Base-by-base conservation (phyloP, 53 echinoderm and acorn worm genomes). In the Arbacia lixula region DNA sequence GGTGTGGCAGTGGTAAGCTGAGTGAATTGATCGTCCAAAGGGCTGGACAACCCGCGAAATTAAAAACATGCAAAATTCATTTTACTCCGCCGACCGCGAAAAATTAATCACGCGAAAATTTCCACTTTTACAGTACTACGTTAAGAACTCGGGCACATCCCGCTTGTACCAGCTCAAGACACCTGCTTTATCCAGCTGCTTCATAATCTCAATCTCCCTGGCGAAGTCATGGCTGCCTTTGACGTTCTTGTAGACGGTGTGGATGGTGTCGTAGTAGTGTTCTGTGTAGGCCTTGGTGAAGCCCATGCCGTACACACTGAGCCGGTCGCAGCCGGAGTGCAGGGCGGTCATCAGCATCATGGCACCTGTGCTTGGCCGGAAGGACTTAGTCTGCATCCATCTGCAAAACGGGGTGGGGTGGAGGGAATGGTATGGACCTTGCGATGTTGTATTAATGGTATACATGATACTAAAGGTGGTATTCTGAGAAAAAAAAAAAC, bases 301-400 rank as follows among this genome's bases (percentile, higher is more conserved):
- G 49, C 97, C 97, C 90, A 97, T 97, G 22, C 97, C 97, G 66
- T 97, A 97, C 3, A 97, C 91, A 35, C 90, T 88, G 37, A 97
- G 34, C 11, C 19, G 33, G 29, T 97, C 97, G 41, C 97, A 97
- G 14, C 95, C 95, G 20, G 83, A 85, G 11, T 97, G 93, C 4
- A 97, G 88, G 2, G 97, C 97, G 0, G 92, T 86, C 75, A 94
- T 87, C 26, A 97, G 86, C 97, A 97, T 97, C 77, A 94, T 86
- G 9, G 86, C 93, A 19, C 97, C 97, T 0, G 97, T 97, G 2
- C 94, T 91, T 27, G 97, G 97, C 30, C 97, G 93, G 68, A 94
- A 97, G 0, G 97, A 90, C 57, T 81, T 79, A 19, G 93, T 94
- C 39, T 83, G 83, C 86, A 91, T 86, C 97, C 97, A 97, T 17